These are phyloP conservation scores for Poecilobothrus nobilitatus DNA, from an alignment of 2,888 invertebrate species.

Conservation along the genomic window DNA sequence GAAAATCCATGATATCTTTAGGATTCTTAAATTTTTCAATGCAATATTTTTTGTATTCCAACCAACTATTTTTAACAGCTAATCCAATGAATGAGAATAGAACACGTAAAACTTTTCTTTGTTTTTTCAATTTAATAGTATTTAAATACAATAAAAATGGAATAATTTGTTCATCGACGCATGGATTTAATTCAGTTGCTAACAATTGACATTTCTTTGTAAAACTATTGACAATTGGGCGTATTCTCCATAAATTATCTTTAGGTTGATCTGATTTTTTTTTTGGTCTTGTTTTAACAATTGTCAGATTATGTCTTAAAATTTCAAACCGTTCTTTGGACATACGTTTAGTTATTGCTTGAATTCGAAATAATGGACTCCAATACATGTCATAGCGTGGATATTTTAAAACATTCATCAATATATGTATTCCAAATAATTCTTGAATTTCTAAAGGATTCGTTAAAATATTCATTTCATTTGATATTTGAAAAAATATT, in stretches of 20 bases:
- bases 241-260: conserved; percentile 9
- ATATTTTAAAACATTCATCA: conserved; percentile 11
- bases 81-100: conserved; percentile 8
- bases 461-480: neutral
- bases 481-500: neutral
- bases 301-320: neutral
- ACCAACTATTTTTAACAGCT: conserved; percentile 10
- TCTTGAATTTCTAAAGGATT: neutral
- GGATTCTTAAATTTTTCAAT: neutral
- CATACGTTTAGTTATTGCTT: conserved; percentile 7
- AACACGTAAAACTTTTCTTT: conserved; percentile 9
- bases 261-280: neutral
- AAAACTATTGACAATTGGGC: conserved; percentile 10
- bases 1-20: neutral
- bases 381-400: conserved; percentile 8
- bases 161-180: conserved; percentile 9
- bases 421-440: conserved; percentile 4
- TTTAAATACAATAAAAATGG: conserved; percentile 11
- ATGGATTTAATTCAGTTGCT: neutral
- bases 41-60: conserved; percentile 8
- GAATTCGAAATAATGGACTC: conserved; percentile 7
- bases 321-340: neutral
- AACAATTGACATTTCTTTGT: conserved; percentile 8
- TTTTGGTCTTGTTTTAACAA: neutral
- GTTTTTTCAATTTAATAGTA: conserved; percentile 1